Evolutionary conservation across 2,888 invertebrate species (phyloP).

Genomic region (Nipponacmea schrenckii): DNA sequence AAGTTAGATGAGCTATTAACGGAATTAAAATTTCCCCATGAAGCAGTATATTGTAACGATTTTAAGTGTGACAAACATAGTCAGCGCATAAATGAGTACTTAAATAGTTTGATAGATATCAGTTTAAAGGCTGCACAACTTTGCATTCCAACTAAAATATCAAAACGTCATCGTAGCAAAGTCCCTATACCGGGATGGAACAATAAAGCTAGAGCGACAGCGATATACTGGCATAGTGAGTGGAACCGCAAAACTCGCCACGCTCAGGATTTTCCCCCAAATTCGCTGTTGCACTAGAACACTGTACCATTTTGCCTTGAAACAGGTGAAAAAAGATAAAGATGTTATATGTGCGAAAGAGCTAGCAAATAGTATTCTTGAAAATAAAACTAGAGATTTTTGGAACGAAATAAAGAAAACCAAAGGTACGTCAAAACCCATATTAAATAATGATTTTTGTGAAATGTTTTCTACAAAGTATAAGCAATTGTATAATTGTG

Average conservation of each 20-base stretch:
- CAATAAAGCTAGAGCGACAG: background rate
- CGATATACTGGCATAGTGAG: background rate
- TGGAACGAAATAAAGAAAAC: background rate
- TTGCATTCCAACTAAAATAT: background rate
- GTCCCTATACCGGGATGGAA: background rate
- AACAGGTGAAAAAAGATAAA: background rate
- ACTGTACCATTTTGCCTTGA: background rate
- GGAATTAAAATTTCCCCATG: background rate
- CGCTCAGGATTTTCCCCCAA: background rate
- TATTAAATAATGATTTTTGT: too few species aligned
- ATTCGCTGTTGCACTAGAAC: background rate
- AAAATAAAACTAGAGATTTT: background rate
- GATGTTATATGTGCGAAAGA: background rate
- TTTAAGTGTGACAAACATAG: background rate
- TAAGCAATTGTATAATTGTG: background rate
- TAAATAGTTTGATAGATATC: background rate
- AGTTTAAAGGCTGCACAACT: background rate
- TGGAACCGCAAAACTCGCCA: background rate
- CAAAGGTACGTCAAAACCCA: background rate
- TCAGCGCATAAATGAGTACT: background rate
- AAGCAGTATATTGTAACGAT: background rate
- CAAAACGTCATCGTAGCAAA: too few species aligned
- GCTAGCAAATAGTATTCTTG: background rate
- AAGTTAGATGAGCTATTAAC: too few species aligned
- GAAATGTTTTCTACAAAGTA: too few species aligned